Evolutionary conservation across 2,797 vertebrate genomes (phyloP).

Genomic region (Pachyuromys duprasi): DNA sequence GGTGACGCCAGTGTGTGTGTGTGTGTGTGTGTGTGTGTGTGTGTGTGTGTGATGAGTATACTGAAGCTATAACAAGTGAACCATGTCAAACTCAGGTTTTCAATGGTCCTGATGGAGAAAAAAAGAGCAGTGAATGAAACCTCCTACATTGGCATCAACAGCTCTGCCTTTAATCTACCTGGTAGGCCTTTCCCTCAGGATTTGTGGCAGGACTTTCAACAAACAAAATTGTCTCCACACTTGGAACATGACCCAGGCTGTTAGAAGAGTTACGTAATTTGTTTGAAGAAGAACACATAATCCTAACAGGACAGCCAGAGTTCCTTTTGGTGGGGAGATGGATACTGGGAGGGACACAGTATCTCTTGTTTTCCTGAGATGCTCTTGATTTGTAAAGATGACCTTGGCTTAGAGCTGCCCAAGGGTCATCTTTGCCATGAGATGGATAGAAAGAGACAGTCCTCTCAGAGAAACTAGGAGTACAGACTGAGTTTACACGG

Average conservation of each 20-base stretch:
- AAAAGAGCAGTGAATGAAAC: not conserved
- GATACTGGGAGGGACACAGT: not conserved
- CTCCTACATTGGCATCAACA: not conserved
- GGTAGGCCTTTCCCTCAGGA: not conserved
- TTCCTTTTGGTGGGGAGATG: not conserved
- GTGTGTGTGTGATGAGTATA: not conserved
- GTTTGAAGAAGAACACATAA: not conserved
- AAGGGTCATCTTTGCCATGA: not conserved
- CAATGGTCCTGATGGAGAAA: constrained; percentile 13
- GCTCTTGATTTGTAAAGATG: constrained; percentile 4
- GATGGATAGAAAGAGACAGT: not conserved
- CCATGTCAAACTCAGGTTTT: constrained; percentile 42
- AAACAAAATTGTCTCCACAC: not conserved
- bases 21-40: not conserved
- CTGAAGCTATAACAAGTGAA: no score
- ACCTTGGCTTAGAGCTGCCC: not conserved
- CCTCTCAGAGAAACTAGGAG: not conserved
- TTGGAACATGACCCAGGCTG: not conserved
- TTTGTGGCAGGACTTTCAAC: constrained; percentile 10
- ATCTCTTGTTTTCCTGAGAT: not conserved
- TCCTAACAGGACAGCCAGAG: not conserved
- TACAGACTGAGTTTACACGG: constrained; percentile 17
- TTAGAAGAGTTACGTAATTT: not conserved
- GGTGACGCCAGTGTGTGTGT: not conserved
- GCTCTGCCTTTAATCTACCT: not conserved